phyloP scores from a whole-genome alignment of 2,113 vertebrate species.

The Tiliqua scincoides region DNA sequence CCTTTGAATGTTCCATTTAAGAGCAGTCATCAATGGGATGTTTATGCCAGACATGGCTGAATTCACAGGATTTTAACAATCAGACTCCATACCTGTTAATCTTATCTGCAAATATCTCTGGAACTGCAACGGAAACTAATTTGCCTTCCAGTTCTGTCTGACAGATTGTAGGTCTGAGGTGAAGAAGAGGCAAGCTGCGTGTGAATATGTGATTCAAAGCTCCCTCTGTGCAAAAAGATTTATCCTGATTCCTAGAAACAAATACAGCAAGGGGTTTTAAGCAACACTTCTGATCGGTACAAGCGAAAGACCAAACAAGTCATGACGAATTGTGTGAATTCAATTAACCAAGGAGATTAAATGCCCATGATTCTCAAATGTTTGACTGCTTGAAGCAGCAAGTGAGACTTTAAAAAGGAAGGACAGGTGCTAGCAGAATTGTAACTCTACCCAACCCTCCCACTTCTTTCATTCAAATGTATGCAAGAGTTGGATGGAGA shows the following conservation, averaged over 20 bases:
- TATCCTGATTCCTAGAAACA: slow-evolving; percentile 90
- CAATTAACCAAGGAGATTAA: background rate
- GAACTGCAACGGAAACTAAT: slow-evolving; percentile 78
- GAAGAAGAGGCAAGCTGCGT: slow-evolving; percentile 72
- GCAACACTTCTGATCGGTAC: background rate
- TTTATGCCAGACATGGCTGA: background rate
- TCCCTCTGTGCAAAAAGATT: slow-evolving; percentile 86
- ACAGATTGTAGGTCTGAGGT: slow-evolving; percentile 63
- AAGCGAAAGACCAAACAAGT: background rate
- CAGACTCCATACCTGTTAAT: slow-evolving; percentile 81
- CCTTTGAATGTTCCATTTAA: background rate
- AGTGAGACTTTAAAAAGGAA: background rate
- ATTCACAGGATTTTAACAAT: background rate
- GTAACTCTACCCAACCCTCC: background rate
- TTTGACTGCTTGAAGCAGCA: background rate
- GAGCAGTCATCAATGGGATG: background rate
- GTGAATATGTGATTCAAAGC: slow-evolving; percentile 90
- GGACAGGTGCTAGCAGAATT: no score
- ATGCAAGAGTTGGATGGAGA: background rate
- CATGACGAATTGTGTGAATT: background rate
- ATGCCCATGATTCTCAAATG: background rate
- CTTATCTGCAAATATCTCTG: slow-evolving; percentile 84
- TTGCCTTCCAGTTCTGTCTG: slow-evolving; percentile 70
- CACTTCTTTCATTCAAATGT: background rate
- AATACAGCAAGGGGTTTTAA: slow-evolving; percentile 10